Conservation (phyloP, 1,140 invertebrate genomes). For the Lamellibrachia luymesi region DNA sequence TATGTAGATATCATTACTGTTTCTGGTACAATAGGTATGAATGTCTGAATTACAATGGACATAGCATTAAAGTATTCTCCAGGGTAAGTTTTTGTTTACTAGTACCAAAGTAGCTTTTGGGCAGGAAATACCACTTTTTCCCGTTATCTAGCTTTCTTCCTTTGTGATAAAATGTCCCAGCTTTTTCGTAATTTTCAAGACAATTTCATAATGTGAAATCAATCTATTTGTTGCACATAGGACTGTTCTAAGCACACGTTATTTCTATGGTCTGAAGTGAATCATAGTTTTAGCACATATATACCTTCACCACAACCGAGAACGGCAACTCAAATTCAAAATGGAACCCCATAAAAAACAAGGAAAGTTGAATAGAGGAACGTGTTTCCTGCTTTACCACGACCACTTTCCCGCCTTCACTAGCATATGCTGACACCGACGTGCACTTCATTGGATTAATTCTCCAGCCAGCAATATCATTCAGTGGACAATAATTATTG, state of each 20-base stretch:
- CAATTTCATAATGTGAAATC: neutral
- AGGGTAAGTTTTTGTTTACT: too few species aligned
- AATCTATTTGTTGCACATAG: neutral
- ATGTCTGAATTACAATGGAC: too few species aligned
- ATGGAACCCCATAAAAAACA: neutral
- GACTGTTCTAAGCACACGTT: neutral
- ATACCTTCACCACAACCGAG: neutral
- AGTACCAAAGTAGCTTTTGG: neutral
- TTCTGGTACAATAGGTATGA: too few species aligned
- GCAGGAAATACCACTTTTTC: neutral
- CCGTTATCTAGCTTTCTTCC: neutral
- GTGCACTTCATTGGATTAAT: neutral
- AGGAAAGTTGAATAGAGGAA: neutral
- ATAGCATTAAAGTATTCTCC: too few species aligned
- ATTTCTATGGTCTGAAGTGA: neutral
- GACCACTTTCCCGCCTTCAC: neutral
- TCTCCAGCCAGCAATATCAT: neutral
- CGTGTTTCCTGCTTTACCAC: neutral
- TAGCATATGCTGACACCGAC: neutral
- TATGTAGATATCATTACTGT: too few species aligned
- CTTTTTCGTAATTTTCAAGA: too few species aligned
- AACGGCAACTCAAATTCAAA: neutral
- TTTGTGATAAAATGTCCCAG: neutral
- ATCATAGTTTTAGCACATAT: neutral
- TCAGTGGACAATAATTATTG: neutral